Conservation (phyloP, 2,888 invertebrate genomes). For the Plebejus argus region DNA sequence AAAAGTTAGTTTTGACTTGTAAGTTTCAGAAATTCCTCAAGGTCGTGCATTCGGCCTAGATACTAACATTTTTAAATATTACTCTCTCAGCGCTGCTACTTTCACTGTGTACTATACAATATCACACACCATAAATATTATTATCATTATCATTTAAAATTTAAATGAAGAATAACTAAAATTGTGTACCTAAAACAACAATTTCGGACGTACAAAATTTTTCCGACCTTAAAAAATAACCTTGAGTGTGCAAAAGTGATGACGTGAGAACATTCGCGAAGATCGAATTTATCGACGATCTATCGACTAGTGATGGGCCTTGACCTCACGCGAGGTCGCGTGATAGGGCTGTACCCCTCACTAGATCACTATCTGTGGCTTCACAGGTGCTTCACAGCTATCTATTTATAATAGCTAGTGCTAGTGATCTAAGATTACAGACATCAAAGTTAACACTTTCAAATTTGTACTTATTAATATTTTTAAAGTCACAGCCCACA, state of each 20-base stretch:
- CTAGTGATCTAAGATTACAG: background rate
- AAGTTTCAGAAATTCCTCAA: too few species aligned
- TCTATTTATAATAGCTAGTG: background rate
- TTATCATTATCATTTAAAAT: too few species aligned
- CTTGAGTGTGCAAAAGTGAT: background rate
- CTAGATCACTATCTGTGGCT: background rate
- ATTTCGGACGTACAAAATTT: background rate
- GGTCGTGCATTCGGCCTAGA: too few species aligned
- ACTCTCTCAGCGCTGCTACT: too few species aligned
- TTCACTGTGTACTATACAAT: too few species aligned
- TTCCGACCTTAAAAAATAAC: background rate
- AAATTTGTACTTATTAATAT: too few species aligned
- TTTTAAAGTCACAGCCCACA: too few species aligned
- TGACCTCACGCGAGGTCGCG: slow-evolving; percentile 58
- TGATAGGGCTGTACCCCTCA: slow-evolving; percentile 37
- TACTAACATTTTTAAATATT: too few species aligned
- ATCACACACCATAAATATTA: too few species aligned
- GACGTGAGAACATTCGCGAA: slow-evolving; percentile 17
- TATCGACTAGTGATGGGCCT: slow-evolving; percentile 21
- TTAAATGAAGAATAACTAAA: background rate
- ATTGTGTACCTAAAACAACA: background rate
- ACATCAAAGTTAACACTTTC: too few species aligned
- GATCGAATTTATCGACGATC: slow-evolving; percentile 24
- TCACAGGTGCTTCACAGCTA: background rate
- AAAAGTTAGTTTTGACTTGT: too few species aligned